Percentiles rank a stretch among this genome's conserved stretches.
These are phyloP conservation scores for Aleadryas rufinucha DNA, from an alignment of 2,113 vertebrate genomes.

Conservation along the genomic window DNA sequence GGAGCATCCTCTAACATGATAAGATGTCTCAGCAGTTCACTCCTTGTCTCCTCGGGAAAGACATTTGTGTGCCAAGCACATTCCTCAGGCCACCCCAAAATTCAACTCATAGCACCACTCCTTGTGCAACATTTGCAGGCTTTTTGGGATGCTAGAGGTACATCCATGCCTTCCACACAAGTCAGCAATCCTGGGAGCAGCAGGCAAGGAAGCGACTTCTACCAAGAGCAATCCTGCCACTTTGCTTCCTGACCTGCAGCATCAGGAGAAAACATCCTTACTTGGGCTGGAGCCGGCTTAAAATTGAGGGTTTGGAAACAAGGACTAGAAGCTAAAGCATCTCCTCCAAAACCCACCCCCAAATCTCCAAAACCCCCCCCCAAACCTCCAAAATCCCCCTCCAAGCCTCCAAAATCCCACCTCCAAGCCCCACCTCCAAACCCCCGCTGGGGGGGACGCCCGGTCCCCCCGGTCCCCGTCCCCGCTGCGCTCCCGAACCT, in stretches of 20 bases:
- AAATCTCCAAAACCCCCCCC: neutral
- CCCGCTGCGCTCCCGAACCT: neutral
- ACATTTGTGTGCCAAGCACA: neutral
- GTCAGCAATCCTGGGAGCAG: neutral
- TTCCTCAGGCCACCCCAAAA: fast-evolving
- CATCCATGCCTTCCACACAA: no score
- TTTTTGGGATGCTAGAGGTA: neutral
- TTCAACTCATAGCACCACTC: neutral
- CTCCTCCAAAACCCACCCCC: neutral
- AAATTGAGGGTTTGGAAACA: neutral
- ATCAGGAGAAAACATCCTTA: neutral
- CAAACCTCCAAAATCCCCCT: neutral
- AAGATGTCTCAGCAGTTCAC: neutral
- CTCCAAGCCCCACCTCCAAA: neutral
- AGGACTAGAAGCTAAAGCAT: neutral
- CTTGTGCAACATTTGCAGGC: no score
- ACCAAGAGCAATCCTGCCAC: neutral
- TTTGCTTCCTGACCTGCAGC: neutral
- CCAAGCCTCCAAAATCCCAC: neutral
- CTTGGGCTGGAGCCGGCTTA: neutral
- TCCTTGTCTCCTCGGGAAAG: neutral
- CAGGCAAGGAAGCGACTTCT: neutral
- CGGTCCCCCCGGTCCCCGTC: neutral
- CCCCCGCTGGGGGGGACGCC: neutral
- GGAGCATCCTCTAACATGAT: neutral